Percentiles rank a stretch among this genome's conserved stretches.
Conservation (phyloP, 1,140 invertebrate species). For the Calosoma granatense region DNA sequence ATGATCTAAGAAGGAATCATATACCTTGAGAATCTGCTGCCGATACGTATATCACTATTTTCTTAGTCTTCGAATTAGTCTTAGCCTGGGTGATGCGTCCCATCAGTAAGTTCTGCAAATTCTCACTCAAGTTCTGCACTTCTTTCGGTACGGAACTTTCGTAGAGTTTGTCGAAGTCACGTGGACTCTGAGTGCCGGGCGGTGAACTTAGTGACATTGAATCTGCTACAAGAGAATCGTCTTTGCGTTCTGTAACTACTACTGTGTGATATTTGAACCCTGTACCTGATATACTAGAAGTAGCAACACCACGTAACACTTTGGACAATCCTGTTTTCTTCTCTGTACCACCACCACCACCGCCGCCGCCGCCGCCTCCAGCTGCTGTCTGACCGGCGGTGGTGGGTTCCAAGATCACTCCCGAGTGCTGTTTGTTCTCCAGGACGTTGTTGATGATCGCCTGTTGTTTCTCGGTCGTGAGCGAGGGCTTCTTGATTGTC, state of each 20-base stretch:
- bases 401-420: constrained; percentile 31
- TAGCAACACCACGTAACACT: constrained; percentile 37
- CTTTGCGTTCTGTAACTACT: no score
- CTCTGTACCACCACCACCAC: no score
- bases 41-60: constrained; percentile 56
- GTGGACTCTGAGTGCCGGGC: constrained; percentile 32
- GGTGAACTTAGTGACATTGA: constrained; percentile 50
- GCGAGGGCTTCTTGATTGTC: constrained; percentile 29
- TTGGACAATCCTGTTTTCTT: constrained; percentile 33
- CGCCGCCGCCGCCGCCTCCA: constrained; percentile 22
- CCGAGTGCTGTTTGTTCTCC: constrained; percentile 28
- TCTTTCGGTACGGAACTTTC: constrained; percentile 30
- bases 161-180: constrained; percentile 25
- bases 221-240: constrained; percentile 35
- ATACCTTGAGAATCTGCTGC: constrained; percentile 58
- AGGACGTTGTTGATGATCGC: constrained; percentile 36
- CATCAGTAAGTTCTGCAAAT: constrained; percentile 42
- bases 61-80: constrained; percentile 40
- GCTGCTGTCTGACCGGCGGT: constrained; percentile 29
- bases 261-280: not conserved
- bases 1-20: constrained; percentile 1
- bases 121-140: constrained; percentile 40
- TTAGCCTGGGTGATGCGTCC: constrained; percentile 40
- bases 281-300: constrained; percentile 46
- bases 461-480: constrained; percentile 28